phyloP scores from a whole-genome alignment of 2,888 invertebrate genomes.

The Drosophila parthenogenetica region DNA sequence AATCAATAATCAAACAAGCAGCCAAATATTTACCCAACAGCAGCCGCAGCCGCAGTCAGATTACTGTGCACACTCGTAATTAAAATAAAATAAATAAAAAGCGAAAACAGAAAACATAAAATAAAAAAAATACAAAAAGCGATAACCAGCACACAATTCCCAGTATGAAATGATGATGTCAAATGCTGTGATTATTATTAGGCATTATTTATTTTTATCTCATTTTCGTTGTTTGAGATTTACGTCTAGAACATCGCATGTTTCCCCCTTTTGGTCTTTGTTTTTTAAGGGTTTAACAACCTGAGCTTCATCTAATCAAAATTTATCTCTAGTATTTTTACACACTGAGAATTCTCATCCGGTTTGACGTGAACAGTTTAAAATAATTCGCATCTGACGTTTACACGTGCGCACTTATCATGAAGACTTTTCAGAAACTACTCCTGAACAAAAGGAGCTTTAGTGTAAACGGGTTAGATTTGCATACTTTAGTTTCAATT shows the following conservation, averaged over 20 bases:
- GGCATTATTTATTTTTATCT: conserved; percentile 32
- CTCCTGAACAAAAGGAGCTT: background rate
- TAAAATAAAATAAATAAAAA: conserved; percentile 35
- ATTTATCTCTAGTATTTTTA: conserved; percentile 15
- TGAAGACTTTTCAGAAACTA: background rate
- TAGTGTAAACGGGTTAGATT: conserved; percentile 33
- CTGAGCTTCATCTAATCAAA: conserved; percentile 23
- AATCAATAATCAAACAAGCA: conserved; percentile 43
- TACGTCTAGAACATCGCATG: conserved; percentile 23
- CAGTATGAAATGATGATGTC: conserved; percentile 57
- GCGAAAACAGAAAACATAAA: conserved; percentile 14
- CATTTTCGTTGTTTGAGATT: conserved; percentile 7
- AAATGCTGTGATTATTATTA: conserved; percentile 37
- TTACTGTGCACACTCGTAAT: conserved; percentile 49
- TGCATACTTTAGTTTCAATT: conserved; percentile 35
- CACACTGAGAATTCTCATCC: conserved; percentile 30
- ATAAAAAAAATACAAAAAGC: background rate
- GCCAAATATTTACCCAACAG: conserved; percentile 48
- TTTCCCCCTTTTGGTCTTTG: background rate
- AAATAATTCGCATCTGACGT: conserved; percentile 8
- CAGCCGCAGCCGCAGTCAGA: conserved; percentile 32
- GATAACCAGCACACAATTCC: conserved; percentile 26
- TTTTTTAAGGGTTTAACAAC: conserved; percentile 53
- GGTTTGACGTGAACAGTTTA: conserved; percentile 48
- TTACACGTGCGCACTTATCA: conserved; percentile 27